These are phyloP conservation scores for Chaetogeoica ovagalla DNA, from an alignment of 2,888 invertebrate species.

Conservation along the genomic window DNA sequence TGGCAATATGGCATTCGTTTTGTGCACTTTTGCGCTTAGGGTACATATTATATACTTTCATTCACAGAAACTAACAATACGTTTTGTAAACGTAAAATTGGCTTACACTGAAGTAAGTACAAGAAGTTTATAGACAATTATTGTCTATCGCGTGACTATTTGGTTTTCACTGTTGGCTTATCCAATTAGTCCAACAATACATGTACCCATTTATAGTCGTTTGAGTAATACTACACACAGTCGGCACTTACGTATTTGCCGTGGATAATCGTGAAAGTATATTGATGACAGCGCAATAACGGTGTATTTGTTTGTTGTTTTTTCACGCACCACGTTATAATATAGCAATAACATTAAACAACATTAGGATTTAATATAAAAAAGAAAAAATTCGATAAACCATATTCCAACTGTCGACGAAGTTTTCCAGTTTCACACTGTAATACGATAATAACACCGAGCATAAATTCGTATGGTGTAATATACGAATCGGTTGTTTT, in stretches of 20 bases:
- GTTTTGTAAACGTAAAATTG: background rate
- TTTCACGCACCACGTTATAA: too few relatives aligned
- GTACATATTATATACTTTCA: background rate
- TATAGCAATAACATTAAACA: background rate
- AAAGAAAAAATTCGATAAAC: too few relatives aligned
- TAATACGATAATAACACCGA: too few relatives aligned
- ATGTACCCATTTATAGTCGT: background rate
- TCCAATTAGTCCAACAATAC: slow-evolving; percentile 34
- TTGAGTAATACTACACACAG: background rate
- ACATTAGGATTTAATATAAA: too few relatives aligned
- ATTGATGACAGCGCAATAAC: background rate
- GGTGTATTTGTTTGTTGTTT: too few relatives aligned
- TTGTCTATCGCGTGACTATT: slow-evolving; percentile 18
- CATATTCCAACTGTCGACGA: too few relatives aligned
- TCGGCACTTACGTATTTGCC: background rate
- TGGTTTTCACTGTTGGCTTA: slow-evolving; percentile 21
- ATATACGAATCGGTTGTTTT: too few relatives aligned
- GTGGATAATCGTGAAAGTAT: slow-evolving; percentile 16
- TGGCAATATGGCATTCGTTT: too few relatives aligned
- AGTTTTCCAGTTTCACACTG: too few relatives aligned
- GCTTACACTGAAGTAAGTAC: background rate
- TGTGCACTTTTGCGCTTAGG: background rate
- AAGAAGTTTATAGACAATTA: slow-evolving; percentile 25
- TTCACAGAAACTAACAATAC: background rate
- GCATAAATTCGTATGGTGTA: too few relatives aligned